Conservation (phyloP, 2,797 vertebrate genomes). For the Crocodylus rhombifer region DNA sequence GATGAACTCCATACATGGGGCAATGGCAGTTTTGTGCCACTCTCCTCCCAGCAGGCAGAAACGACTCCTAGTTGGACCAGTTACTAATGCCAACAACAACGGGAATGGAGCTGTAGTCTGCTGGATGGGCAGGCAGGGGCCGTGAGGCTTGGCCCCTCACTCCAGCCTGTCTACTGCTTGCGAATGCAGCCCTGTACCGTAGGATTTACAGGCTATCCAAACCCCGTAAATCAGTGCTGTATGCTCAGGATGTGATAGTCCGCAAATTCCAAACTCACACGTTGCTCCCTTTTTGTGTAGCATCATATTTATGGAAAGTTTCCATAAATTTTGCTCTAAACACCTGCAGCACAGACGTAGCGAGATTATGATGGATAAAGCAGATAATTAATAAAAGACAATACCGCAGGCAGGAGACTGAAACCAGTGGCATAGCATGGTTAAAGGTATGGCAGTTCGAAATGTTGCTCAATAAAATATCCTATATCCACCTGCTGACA, state of each 20-base stretch:
- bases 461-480: neutral
- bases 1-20: neutral
- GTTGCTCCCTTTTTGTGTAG: constrained; percentile 65
- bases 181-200: neutral
- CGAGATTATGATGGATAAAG: neutral
- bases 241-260: constrained; percentile 14
- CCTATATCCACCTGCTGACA: neutral
- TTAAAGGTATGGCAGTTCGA: constrained; percentile 9
- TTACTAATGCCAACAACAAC: fast-evolving
- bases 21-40: fast-evolving
- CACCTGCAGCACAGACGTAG: constrained; percentile 7
- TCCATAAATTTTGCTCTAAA: constrained; percentile 37
- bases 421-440: neutral
- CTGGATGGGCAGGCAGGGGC: neutral
- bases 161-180: neutral
- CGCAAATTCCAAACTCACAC: constrained; percentile 62
- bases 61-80: neutral
- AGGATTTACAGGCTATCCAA: constrained; percentile 5
- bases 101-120: neutral
- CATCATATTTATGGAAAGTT: constrained; percentile 55
- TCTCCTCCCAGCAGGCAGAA: neutral
- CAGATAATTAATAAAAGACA: constrained; percentile 5
- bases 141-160: neutral
- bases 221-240: neutral
- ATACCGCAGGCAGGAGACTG: constrained; percentile 50